Conservation (phyloP, 2,113 vertebrate species). For the Hemibagrus wyckioides region DNA sequence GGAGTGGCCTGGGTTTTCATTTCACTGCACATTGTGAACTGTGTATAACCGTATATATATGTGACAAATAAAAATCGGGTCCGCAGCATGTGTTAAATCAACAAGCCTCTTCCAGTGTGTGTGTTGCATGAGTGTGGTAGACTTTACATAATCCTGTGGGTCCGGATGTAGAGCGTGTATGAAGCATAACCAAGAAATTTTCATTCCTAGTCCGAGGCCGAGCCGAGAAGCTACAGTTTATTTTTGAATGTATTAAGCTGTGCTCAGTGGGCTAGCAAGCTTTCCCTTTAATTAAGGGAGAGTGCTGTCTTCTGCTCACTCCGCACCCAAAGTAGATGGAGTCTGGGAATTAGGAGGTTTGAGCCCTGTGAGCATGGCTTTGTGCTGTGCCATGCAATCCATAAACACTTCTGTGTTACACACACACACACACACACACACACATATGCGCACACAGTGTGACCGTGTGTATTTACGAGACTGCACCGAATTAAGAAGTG, state of each 20-base stretch:
- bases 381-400: conserved; percentile 5
- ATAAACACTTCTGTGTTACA: conserved; percentile 27
- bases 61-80: background rate
- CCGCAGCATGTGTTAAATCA: background rate
- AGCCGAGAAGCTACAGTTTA: conserved; percentile 46
- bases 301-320: conserved; percentile 47
- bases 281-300: conserved; percentile 53
- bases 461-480: background rate
- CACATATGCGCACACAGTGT: background rate
- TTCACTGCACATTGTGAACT: no score
- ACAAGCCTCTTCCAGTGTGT: background rate
- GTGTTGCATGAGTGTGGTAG: conserved; percentile 1
- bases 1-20: no score
- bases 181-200: conserved; percentile 22
- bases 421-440: background rate
- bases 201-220: conserved; percentile 30
- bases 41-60: no score
- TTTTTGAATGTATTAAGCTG: conserved; percentile 54
- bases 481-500: background rate
- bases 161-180: background rate
- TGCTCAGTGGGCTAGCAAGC: conserved; percentile 55
- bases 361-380: conserved; percentile 7
- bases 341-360: conserved; percentile 7
- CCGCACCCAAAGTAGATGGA: conserved; percentile 24
- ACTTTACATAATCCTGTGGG: conserved; percentile 33